phyloP scores from a whole-genome alignment of 2,113 vertebrate species.

The Pseudorasbora parva region DNA sequence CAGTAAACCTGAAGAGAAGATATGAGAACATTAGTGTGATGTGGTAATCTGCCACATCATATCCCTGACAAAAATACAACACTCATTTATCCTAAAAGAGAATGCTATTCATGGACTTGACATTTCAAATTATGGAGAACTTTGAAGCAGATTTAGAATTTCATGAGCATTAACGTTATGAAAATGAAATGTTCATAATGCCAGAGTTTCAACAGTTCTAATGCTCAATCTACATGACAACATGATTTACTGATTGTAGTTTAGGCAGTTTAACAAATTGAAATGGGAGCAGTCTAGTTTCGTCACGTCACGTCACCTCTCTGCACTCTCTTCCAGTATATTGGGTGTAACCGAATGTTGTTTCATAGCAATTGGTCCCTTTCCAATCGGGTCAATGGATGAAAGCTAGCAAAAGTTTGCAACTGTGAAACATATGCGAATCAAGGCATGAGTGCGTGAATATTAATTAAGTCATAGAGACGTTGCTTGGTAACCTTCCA shows the following conservation, averaged over 20 bases:
- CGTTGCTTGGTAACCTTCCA: constrained; percentile 29
- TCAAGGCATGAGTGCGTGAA: constrained; percentile 26
- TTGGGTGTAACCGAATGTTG: background rate
- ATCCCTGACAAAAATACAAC: background rate
- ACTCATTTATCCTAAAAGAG: background rate
- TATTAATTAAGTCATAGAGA: constrained; percentile 31
- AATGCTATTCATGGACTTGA: background rate
- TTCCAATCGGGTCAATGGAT: constrained; percentile 14
- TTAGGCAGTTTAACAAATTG: background rate
- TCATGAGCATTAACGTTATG: background rate
- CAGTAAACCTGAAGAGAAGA: constrained; percentile 85
- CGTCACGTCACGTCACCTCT: background rate
- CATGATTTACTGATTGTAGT: background rate
- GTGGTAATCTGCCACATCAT: background rate
- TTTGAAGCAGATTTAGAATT: background rate
- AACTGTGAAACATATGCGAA: background rate
- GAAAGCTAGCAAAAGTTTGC: background rate
- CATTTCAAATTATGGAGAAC: background rate
- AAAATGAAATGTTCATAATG: background rate
- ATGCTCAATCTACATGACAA: background rate
- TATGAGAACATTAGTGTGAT: background rate
- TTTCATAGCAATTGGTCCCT: background rate
- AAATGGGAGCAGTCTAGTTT: background rate
- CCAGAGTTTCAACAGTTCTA: background rate
- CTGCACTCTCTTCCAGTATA: background rate